phyloP scores from a whole-genome alignment of 1,140 invertebrate species.

The Listronotus oregonensis region DNA sequence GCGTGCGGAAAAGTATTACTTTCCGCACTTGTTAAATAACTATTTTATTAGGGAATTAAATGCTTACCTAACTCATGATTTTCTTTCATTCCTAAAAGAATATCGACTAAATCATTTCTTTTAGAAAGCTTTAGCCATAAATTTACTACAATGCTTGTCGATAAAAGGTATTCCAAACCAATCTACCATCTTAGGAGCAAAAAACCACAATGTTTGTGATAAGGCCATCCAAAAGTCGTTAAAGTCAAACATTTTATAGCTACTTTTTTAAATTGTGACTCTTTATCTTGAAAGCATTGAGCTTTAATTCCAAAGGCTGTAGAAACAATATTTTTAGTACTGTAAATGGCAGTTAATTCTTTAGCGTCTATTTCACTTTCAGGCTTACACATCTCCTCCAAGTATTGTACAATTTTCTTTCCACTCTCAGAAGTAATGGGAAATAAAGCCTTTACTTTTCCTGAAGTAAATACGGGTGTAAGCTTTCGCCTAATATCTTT shows the following conservation, averaged over 20 bases:
- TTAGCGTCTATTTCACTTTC: slow-evolving; percentile 36
- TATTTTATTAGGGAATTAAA: too few relatives aligned
- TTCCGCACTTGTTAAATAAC: too few relatives aligned
- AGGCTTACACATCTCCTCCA: slow-evolving; percentile 27
- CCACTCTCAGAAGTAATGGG: slow-evolving; percentile 36
- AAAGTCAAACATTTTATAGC: slow-evolving; percentile 40
- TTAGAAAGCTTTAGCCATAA: slow-evolving; percentile 31
- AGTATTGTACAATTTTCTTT: slow-evolving; percentile 34
- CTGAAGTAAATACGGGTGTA: slow-evolving; percentile 60
- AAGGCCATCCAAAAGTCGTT: slow-evolving; percentile 14
- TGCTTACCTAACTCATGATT: slow-evolving; percentile 16
- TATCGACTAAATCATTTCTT: slow-evolving; percentile 47
- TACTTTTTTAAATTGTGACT: slow-evolving; percentile 52
- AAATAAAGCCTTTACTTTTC: slow-evolving; percentile 60
- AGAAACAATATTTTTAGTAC: slow-evolving; percentile 58
- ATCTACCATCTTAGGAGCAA: slow-evolving; percentile 25
- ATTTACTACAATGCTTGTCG: too few relatives aligned
- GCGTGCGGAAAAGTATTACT: too few relatives aligned
- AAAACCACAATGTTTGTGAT: slow-evolving; percentile 35
- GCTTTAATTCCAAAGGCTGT: slow-evolving; percentile 59
- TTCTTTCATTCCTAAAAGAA: slow-evolving; percentile 40
- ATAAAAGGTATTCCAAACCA: slow-evolving; percentile 24
- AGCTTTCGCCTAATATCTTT: slow-evolving; percentile 58
- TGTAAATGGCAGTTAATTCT: slow-evolving; percentile 54
- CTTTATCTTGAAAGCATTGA: slow-evolving; percentile 53